A percentile compares a stretch with the other conserved stretches of the same genome.
Evolutionary conservation across 2,113 vertebrate genomes (phyloP).

Genomic region (Eubucco bourcierii): DNA sequence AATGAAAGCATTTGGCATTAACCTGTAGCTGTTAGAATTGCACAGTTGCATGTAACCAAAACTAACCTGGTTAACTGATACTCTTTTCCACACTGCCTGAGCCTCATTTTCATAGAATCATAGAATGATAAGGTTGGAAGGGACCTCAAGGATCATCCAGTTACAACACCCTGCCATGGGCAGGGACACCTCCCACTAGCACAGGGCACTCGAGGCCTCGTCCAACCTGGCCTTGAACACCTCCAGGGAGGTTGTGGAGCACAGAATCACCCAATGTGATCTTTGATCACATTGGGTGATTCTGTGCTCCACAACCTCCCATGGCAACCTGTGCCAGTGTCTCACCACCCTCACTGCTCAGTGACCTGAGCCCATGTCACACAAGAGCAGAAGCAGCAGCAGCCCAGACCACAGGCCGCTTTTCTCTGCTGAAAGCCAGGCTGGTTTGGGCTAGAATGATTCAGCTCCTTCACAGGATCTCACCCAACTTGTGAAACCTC

Average conservation of each 20-base stretch:
- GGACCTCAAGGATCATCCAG: no score
- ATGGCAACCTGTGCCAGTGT: no score
- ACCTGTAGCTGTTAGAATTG: neutral
- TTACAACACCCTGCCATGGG: no score
- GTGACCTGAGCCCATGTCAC: accelerated
- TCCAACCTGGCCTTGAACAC: no score
- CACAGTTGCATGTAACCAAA: neutral
- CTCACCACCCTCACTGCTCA: no score
- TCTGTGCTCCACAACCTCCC: no score
- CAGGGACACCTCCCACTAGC: no score
- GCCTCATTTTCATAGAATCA: neutral
- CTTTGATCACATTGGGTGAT: no score
- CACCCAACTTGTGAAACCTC: neutral
- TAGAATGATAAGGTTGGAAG: no score
- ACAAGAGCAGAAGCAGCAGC: neutral
- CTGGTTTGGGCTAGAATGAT: neutral
- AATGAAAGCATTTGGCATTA: neutral
- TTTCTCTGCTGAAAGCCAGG: neutral
- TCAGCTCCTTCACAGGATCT: neutral
- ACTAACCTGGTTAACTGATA: neutral
- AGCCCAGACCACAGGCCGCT: neutral
- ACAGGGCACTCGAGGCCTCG: no score
- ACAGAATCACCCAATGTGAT: no score
- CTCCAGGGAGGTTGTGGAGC: no score
- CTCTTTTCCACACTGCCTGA: neutral